Evolutionary conservation across 2,113 vertebrate genomes (phyloP).

Genomic region (Clupea harengus): DNA sequence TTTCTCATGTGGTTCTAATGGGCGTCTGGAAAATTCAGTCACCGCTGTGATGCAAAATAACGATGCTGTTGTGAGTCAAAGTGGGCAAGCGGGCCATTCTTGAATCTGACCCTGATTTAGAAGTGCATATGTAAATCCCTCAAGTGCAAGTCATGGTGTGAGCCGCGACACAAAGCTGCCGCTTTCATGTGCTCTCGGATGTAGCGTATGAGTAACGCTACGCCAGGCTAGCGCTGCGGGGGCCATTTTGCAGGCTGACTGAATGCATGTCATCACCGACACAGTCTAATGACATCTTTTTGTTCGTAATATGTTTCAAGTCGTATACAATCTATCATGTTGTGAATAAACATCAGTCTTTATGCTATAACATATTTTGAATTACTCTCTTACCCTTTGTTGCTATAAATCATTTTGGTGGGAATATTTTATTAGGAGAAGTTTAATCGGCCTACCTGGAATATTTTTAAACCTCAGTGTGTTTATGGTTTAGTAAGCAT

Average conservation of each 20-base stretch:
- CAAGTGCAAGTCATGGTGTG: not conserved
- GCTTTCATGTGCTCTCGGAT: not conserved
- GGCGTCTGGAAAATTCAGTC: slow-evolving; percentile 1
- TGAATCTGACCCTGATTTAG: not conserved
- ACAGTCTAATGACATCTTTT: not conserved
- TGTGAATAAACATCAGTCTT: not conserved
- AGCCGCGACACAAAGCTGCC: not conserved
- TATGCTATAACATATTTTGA: not conserved
- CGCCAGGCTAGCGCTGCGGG: not conserved
- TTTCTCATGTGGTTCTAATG: not conserved
- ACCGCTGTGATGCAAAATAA: not conserved
- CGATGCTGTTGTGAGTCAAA: not conserved
- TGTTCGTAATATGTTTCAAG: not conserved
- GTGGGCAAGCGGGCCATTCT: not conserved
- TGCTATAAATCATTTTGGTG: not conserved
- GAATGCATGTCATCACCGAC: not conserved
- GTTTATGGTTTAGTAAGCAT: not conserved
- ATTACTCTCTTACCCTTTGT: not conserved
- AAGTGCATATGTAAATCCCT: not conserved
- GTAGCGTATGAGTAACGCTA: not conserved
- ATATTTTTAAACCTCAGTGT: not conserved
- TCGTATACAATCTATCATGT: not conserved
- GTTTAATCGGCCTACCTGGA: not conserved
- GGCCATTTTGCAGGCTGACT: not conserved
- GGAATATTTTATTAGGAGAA: not conserved